These are phyloP conservation scores for Caenorhabditis sp. DNA, from an alignment of 2,888 invertebrate species.

Conservation along the genomic window DNA sequence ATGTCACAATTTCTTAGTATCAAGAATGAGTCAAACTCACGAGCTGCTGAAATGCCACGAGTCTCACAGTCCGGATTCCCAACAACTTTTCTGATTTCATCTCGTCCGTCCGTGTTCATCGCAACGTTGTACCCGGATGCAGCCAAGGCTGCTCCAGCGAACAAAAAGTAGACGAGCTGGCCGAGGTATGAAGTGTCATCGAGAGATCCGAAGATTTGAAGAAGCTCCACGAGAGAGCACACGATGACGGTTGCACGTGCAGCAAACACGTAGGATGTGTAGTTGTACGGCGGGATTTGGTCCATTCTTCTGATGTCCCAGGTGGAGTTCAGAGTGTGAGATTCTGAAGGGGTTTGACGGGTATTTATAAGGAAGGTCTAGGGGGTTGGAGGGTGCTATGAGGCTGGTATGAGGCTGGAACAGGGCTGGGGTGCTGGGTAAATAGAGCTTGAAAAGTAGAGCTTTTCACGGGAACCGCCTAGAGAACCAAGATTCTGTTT, in stretches of 20 bases:
- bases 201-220: conserved; percentile 49
- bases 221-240: conserved; percentile 53
- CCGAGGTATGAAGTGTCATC: conserved; percentile 36
- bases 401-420: not conserved
- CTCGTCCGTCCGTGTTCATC: conserved; percentile 49
- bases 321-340: conserved; percentile 8
- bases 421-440: conserved; percentile 1
- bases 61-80: conserved; percentile 37
- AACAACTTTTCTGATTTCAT: conserved; percentile 49
- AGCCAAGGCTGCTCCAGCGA: conserved; percentile 28
- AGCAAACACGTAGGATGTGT: conserved; percentile 35
- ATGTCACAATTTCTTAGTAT: not conserved
- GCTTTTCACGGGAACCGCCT: not conserved
- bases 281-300: conserved; percentile 53
- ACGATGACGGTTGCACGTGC: conserved; percentile 40
- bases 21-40: conserved; percentile 15
- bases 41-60: conserved; percentile 37
- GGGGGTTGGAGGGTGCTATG: not conserved
- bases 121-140: conserved; percentile 47
- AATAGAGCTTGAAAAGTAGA: not conserved
- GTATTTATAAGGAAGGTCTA: conserved; percentile 8
- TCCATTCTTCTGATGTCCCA: conserved; percentile 44
- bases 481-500: not conserved
- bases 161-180: conserved; percentile 51
- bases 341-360: not conserved